Percentiles rank a stretch among this genome's conserved stretches.
Conservation (phyloP, 2,797 vertebrate species). For the Characodon lateralis region DNA sequence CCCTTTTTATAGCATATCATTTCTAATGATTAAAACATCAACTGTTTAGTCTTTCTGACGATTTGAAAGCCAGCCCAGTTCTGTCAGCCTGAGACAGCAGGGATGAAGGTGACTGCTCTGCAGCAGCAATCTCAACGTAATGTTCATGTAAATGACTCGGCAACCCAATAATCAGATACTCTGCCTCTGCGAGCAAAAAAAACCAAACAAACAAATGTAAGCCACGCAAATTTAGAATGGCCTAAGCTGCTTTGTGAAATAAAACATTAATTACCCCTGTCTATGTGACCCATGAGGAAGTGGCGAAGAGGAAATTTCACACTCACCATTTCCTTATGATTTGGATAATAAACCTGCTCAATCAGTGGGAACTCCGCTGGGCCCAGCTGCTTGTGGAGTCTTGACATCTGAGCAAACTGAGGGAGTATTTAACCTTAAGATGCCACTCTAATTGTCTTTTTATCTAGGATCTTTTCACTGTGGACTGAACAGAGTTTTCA, state of each 20-base stretch:
- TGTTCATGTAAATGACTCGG: conserved; percentile 42
- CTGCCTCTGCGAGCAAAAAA: conserved; percentile 10
- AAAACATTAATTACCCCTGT: conserved; percentile 28
- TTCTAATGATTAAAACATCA: not conserved
- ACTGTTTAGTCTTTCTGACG: conserved; percentile 7
- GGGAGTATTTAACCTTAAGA: conserved; percentile 23
- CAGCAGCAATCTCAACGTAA: conserved; percentile 36
- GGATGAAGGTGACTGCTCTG: conserved; percentile 50
- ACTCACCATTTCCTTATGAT: conserved; percentile 94
- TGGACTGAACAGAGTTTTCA: not conserved
- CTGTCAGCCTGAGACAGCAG: conserved; percentile 54
- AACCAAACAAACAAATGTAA: conserved; percentile 15
- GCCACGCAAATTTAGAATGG: conserved; percentile 19
- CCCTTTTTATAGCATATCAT: not conserved
- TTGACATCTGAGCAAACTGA: conserved; percentile 92
- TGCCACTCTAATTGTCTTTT: not conserved
- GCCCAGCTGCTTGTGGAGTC: conserved; percentile 87
- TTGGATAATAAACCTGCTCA: conserved; percentile 94
- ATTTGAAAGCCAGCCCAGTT: conserved; percentile 45
- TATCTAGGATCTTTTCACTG: not conserved
- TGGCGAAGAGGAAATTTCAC: conserved; percentile 42
- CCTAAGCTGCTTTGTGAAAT: conserved; percentile 35
- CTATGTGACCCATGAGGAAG: conserved; percentile 19
- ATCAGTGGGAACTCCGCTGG: conserved; percentile 91
- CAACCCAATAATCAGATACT: conserved; percentile 29